Conservation (phyloP, 2,797 vertebrate species). For the Ibycter americanus region DNA sequence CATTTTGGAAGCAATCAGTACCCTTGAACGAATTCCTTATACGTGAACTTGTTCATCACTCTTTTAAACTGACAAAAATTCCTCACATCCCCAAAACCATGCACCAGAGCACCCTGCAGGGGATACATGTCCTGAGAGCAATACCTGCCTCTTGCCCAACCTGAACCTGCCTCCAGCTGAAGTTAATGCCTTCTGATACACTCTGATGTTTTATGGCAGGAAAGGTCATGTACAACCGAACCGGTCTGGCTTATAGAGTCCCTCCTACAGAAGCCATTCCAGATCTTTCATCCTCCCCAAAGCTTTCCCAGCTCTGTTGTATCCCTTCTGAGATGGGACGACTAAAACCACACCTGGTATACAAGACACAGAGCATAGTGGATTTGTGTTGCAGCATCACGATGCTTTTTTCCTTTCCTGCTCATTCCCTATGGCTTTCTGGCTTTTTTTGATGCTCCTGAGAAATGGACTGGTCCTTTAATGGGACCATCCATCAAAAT, state of each 20-base stretch:
- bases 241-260: neutral
- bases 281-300: neutral
- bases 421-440: neutral
- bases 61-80: neutral
- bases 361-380: neutral
- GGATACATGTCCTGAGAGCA: neutral
- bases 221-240: neutral
- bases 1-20: neutral
- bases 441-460: neutral
- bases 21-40: neutral
- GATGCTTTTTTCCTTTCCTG: neutral
- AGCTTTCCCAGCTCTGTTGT: neutral
- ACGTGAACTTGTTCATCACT: rapidly evolving
- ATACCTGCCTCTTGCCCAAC: neutral
- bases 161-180: neutral
- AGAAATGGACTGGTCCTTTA: neutral
- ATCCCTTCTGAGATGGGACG: neutral
- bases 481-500: neutral
- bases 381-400: neutral
- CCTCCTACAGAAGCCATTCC: neutral
- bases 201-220: neutral
- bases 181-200: neutral
- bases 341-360: neutral
- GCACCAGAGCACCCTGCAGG: neutral
- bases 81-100: neutral